Conservation (phyloP, 1,140 invertebrate genomes). For the Dolichoris vasculosae region DNA sequence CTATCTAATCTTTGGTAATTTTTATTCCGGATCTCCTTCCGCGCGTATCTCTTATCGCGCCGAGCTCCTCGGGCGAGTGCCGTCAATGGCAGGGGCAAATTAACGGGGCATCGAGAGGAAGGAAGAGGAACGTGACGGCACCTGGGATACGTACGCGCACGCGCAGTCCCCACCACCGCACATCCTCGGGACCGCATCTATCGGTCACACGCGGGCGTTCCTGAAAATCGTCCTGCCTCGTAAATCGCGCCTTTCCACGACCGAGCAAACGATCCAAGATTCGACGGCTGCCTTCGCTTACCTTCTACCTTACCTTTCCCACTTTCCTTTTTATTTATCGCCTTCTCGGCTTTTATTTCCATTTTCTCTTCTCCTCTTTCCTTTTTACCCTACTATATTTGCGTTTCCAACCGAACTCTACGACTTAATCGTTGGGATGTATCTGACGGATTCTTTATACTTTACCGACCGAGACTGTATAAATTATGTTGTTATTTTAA, state of each 20-base stretch:
- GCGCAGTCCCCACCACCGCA: no score
- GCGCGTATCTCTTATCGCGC: neutral
- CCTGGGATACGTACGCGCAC: neutral
- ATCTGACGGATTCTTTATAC: slow-evolving; percentile 26
- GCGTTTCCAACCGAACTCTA: neutral
- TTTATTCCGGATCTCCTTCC: neutral
- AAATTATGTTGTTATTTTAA: neutral
- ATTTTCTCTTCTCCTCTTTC: neutral
- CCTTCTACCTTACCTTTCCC: neutral
- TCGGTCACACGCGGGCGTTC: neutral
- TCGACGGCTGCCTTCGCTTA: slow-evolving; percentile 2
- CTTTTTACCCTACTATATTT: neutral
- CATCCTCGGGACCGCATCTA: neutral
- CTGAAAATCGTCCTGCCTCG: slow-evolving; percentile 33
- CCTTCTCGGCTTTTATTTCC: slow-evolving; percentile 15
- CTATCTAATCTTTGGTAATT: neutral
- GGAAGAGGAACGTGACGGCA: neutral
- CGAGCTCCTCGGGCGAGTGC: neutral
- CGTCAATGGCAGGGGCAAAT: neutral
- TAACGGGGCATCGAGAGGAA: neutral
- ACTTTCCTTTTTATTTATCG: slow-evolving; percentile 30
- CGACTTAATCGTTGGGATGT: slow-evolving; percentile 28
- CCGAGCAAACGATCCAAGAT: slow-evolving; percentile 32
- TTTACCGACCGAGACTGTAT: slow-evolving; percentile 6
- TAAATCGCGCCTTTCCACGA: slow-evolving; percentile 35